Percentiles rank a stretch among this genome's conserved stretches.
Evolutionary conservation across 2,113 vertebrate species (phyloP).

Genomic region (Myotis davidii): DNA sequence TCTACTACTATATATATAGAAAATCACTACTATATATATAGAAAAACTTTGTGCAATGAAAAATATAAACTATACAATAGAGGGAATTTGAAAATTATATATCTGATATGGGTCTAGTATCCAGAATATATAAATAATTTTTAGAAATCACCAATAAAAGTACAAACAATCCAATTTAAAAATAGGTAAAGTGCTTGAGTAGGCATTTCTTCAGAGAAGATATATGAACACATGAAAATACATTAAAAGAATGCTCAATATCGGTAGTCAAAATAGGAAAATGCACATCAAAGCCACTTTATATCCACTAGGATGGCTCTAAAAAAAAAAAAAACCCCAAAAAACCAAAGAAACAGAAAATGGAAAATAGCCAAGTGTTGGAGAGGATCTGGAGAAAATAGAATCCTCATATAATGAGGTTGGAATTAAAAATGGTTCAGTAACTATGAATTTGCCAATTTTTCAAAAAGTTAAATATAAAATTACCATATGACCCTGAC

Average conservation of each 20-base stretch:
- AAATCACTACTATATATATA: too few relatives aligned
- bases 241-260: not conserved
- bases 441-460: not conserved
- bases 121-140: not conserved
- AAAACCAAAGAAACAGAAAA: not conserved
- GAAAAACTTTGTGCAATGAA: not conserved
- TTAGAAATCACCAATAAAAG: not conserved
- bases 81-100: not conserved
- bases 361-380: not conserved
- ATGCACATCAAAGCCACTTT: not conserved
- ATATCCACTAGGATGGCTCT: not conserved
- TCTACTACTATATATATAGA: too few relatives aligned
- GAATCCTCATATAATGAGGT: not conserved
- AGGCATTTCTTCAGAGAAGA: not conserved
- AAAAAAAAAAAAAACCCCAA: not conserved
- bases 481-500: not conserved
- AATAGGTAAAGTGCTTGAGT: not conserved
- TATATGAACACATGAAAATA: not conserved
- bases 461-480: not conserved
- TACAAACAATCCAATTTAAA: conserved; percentile 8
- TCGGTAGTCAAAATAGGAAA: not conserved
- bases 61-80: not conserved
- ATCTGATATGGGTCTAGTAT: not conserved
- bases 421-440: not conserved
- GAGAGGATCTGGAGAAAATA: not conserved